Percentiles rank a stretch among this genome's conserved stretches.
These are phyloP conservation scores for Agrotis segetum DNA, from an alignment of 2,888 invertebrate genomes.

Conservation along the genomic window DNA sequence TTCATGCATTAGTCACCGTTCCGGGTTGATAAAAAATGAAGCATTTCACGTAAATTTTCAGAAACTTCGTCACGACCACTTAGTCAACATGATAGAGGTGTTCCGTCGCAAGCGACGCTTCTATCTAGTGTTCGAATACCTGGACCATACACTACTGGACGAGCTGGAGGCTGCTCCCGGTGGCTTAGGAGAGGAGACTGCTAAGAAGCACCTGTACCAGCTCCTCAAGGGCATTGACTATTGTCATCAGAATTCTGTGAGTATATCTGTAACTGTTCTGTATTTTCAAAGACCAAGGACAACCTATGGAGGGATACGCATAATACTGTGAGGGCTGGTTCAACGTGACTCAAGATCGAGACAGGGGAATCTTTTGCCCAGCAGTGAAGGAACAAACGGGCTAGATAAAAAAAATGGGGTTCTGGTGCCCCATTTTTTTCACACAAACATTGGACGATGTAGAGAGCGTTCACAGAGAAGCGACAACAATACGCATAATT, in stretches of 20 bases:
- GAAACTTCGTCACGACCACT: conserved; percentile 97
- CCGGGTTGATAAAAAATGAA: neutral
- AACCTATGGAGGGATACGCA: too few species aligned
- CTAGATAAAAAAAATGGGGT: too few species aligned
- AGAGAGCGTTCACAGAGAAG: too few species aligned
- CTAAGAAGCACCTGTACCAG: conserved; percentile 95
- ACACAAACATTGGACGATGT: too few species aligned
- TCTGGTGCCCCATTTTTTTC: too few species aligned
- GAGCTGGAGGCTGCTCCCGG: conserved; percentile 94
- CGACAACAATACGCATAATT: too few species aligned
- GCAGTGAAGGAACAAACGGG: too few species aligned
- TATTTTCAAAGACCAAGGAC: too few species aligned
- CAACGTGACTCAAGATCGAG: too few species aligned
- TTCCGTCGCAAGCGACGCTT: conserved; percentile 96
- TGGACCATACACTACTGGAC: conserved; percentile 96
- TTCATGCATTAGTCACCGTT: neutral
- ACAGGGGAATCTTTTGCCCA: too few species aligned
- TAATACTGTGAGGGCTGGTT: too few species aligned
- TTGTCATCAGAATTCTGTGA: conserved; percentile 96
- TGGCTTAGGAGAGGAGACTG: conserved; percentile 94
- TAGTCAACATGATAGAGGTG: conserved; percentile 97
- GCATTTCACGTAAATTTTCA: conserved; percentile 73
- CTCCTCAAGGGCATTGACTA: conserved; percentile 95
- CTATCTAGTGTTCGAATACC: conserved; percentile 96
- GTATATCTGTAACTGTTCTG: conserved; percentile 64